Evolutionary conservation across 1,140 invertebrate species (phyloP).

Genomic region (Euwallacea similis): DNA sequence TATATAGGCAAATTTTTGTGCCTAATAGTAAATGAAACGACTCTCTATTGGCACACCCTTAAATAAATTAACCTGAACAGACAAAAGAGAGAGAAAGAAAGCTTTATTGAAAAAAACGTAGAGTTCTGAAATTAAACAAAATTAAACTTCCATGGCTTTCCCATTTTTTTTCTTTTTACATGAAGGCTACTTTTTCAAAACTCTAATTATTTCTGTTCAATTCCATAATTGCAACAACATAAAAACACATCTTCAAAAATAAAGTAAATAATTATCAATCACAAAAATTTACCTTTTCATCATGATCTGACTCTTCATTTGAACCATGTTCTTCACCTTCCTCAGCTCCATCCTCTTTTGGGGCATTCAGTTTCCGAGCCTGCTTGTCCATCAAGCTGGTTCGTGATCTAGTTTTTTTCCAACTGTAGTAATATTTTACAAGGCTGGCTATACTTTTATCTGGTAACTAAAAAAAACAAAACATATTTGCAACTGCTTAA

Average conservation of each 20-base stretch:
- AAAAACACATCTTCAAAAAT: slow-evolving; percentile 4
- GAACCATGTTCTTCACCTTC: slow-evolving; percentile 80
- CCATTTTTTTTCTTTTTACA: no score
- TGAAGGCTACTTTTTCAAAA: background rate
- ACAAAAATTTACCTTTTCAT: slow-evolving; percentile 77
- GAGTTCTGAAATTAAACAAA: no score
- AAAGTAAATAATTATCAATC: slow-evolving; percentile 29
- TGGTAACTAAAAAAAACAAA: slow-evolving; percentile 70
- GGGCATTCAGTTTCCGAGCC: slow-evolving; percentile 69
- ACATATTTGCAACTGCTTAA: background rate
- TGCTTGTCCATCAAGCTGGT: slow-evolving; percentile 93
- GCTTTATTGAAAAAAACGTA: no score
- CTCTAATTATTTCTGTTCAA: background rate
- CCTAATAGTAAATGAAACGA: no score
- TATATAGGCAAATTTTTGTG: no score
- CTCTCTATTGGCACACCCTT: no score
- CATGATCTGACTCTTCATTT: slow-evolving; percentile 84
- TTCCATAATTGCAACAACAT: background rate
- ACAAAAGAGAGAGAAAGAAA: no score
- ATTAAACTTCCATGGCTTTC: no score
- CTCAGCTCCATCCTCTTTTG: slow-evolving; percentile 56
- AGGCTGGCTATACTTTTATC: slow-evolving; percentile 95
- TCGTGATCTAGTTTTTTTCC: slow-evolving; percentile 93
- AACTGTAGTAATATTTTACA: slow-evolving; percentile 98
- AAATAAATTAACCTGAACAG: no score